phyloP scores from a whole-genome alignment of 1,140 invertebrate genomes.

The Drosophila azteca region DNA sequence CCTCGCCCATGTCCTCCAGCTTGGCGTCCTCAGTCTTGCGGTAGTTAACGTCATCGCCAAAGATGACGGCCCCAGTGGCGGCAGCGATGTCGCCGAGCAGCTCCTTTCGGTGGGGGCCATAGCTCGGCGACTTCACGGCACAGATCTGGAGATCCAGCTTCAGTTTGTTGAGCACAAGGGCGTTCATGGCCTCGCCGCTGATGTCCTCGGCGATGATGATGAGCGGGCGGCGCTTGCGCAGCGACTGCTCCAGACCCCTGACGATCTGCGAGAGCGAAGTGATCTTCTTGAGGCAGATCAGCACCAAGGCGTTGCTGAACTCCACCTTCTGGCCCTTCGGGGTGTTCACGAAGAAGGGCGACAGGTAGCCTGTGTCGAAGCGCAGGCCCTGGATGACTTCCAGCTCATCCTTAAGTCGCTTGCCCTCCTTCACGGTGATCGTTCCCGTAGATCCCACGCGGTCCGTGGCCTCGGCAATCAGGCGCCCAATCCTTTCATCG shows the following conservation, averaged over 20 bases:
- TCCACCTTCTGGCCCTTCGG: conserved; percentile 98
- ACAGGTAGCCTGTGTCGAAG: conserved; percentile 99
- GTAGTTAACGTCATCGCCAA: conserved; percentile 99
- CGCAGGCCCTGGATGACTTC: conserved; percentile 99
- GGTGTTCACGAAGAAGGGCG: conserved; percentile 99
- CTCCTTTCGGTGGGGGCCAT: conserved; percentile 98
- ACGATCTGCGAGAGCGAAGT: conserved; percentile 97
- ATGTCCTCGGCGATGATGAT: conserved; percentile 99
- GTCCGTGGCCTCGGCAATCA: conserved; percentile 99
- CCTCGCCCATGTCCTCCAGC: conserved; percentile 92
- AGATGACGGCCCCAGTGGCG: conserved; percentile 97
- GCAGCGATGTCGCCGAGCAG: conserved; percentile 98
- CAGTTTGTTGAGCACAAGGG: conserved; percentile 97
- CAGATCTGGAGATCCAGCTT: conserved; percentile 98
- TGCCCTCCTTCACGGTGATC: conserved; percentile 99
- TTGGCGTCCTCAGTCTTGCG: conserved; percentile 96
- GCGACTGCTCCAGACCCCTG: conserved; percentile 97
- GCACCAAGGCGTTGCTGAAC: conserved; percentile 96
- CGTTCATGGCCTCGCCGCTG: conserved; percentile 98
- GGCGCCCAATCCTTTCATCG: conserved; percentile 93
- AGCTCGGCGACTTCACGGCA: conserved; percentile 99
- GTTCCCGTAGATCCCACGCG: conserved; percentile 97
- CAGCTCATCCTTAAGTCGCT: conserved; percentile 97
- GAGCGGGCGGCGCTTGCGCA: conserved; percentile 95
- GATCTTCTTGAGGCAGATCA: conserved; percentile 99